Conservation (phyloP, 2,888 invertebrate species). For the Poecilus cupreus region DNA sequence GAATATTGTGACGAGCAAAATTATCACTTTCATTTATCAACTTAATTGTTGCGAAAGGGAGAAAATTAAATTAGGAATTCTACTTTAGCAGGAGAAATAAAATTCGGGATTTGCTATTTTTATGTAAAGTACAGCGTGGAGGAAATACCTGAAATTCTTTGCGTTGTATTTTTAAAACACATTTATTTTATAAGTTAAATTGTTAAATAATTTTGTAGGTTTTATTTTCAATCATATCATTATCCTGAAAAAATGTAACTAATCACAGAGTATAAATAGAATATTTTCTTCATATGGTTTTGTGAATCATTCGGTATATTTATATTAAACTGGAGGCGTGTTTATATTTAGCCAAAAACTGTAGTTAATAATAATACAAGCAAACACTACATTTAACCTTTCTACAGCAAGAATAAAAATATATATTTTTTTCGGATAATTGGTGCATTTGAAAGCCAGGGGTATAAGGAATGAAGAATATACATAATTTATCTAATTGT, state of each 20-base stretch:
- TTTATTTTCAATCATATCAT: conserved; percentile 1
- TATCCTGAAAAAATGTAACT: not conserved
- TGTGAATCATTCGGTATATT: conserved; percentile 31
- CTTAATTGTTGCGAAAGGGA: too few species aligned
- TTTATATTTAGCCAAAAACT: conserved; percentile 40
- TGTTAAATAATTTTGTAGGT: not conserved
- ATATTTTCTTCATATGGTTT: conserved; percentile 44
- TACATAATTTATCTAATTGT: too few species aligned
- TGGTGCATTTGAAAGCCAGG: not conserved
- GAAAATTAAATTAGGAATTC: not conserved
- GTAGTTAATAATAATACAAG: conserved; percentile 18
- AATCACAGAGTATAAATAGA: conserved; percentile 21
- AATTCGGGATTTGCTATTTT: conserved; percentile 6
- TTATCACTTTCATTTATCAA: too few species aligned
- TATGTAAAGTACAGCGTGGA: not conserved
- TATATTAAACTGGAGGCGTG: conserved; percentile 12
- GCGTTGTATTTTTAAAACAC: not conserved
- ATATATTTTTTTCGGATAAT: not conserved
- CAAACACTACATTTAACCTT: conserved; percentile 25
- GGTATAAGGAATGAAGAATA: not conserved
- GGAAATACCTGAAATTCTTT: conserved; percentile 25
- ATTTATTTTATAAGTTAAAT: conserved; percentile 31
- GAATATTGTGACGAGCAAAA: conserved; percentile 12
- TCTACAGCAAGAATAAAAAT: conserved; percentile 16
- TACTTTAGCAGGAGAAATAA: not conserved